These are phyloP conservation scores for Cherax destructor DNA, from an alignment of 1,140 invertebrate genomes.

Conservation along the genomic window DNA sequence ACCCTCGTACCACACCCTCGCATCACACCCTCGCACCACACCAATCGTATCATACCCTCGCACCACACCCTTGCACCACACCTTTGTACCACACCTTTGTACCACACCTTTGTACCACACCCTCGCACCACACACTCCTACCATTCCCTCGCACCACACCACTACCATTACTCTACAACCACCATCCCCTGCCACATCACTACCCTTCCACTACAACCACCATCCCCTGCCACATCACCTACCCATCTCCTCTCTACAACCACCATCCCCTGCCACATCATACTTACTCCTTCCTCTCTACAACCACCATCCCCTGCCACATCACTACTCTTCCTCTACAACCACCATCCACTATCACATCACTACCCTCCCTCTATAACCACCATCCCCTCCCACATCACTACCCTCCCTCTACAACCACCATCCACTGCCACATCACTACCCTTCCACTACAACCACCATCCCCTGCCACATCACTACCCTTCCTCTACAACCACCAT, in stretches of 20 bases:
- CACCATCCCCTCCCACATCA: not conserved
- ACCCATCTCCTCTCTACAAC: not conserved
- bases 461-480: not conserved
- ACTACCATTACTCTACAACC: not conserved
- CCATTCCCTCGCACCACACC: not conserved
- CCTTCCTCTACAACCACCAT: not conserved
- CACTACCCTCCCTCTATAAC: not conserved
- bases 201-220: not conserved
- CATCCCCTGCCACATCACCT: not conserved
- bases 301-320: not conserved
- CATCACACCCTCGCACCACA: not conserved
- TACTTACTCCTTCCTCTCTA: not conserved
- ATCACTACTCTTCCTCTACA: not conserved
- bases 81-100: not conserved
- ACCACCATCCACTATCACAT: not conserved
- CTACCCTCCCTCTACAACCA: no score
- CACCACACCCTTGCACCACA: not conserved
- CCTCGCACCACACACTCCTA: not conserved
- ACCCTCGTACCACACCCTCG: not conserved
- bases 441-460: not conserved
- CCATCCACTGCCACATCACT: no score
- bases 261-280: not conserved
- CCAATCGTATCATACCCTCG: not conserved
- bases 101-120: not conserved
- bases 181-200: not conserved